Evolutionary conservation across 1,140 invertebrate genomes (phyloP).

Genomic region (Oreohelix idahoensis): DNA sequence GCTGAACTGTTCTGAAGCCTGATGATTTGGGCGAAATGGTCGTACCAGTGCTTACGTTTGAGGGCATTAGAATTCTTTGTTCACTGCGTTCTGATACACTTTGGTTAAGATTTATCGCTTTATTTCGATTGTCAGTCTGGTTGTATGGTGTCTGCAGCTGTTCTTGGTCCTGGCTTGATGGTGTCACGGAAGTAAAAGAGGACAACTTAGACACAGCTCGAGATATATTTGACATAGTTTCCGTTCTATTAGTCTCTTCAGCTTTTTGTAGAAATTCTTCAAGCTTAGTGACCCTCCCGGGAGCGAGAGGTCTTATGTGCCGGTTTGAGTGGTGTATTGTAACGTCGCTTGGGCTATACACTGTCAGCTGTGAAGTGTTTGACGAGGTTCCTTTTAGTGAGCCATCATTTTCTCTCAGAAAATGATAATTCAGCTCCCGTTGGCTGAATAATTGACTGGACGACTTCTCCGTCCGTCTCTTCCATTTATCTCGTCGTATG

Average conservation of each 20-base stretch:
- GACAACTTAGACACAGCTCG: background rate
- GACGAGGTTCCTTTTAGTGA: background rate
- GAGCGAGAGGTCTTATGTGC: background rate
- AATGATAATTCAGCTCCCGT: background rate
- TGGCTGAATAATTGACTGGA: background rate
- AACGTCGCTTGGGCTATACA: background rate
- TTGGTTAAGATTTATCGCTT: background rate
- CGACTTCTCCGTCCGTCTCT: background rate
- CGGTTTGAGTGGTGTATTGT: background rate
- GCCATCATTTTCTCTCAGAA: background rate
- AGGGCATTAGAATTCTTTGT: background rate
- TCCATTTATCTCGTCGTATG: background rate
- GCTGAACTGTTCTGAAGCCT: background rate
- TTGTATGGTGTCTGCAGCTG: background rate
- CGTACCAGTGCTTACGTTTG: background rate
- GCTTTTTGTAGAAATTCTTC: constrained; percentile 17
- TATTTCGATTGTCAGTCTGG: background rate
- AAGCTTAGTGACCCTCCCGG: background rate
- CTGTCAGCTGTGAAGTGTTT: background rate
- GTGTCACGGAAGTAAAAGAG: background rate
- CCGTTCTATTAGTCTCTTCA: background rate
- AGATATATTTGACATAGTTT: background rate
- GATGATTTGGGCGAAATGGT: background rate
- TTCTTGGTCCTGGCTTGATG: constrained; percentile 4
- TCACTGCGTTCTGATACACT: background rate